phyloP scores from a whole-genome alignment of 2,888 invertebrate species.

The Bruchidius siliquastri region DNA sequence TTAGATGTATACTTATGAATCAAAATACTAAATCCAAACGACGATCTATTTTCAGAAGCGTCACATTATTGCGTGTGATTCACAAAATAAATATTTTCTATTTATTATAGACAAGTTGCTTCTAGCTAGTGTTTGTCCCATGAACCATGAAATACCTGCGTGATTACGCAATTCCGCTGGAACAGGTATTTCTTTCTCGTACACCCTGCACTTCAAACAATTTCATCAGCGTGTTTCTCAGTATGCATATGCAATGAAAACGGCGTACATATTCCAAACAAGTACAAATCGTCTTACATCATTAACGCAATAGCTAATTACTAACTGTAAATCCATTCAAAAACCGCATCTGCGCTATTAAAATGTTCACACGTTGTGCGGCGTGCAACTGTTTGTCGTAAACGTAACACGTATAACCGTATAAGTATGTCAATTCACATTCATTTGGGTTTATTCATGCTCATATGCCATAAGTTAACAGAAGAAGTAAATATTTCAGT shows the following conservation, averaged over 20 bases:
- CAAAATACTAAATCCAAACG: too few relatives aligned
- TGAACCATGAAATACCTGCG: background rate
- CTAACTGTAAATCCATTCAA: background rate
- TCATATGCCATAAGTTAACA: background rate
- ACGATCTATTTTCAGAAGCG: too few relatives aligned
- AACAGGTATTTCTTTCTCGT: background rate
- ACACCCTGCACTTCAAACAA: background rate
- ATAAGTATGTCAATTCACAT: background rate
- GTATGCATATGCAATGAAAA: background rate
- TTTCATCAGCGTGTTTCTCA: background rate
- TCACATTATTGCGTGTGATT: too few relatives aligned
- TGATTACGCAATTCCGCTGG: background rate
- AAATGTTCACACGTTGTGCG: background rate
- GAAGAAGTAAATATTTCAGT: too few relatives aligned
- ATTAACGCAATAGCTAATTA: background rate
- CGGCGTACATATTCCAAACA: background rate
- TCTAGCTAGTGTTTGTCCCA: background rate
- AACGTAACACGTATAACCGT: background rate
- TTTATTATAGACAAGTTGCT: too few relatives aligned
- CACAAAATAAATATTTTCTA: too few relatives aligned
- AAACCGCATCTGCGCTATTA: background rate
- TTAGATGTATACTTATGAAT: too few relatives aligned
- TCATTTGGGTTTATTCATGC: background rate
- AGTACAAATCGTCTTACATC: background rate
- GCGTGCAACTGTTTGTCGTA: background rate